These are phyloP conservation scores for Heliocidaris erythrogramma DNA, from an alignment of 35 echinoderm and acorn worm species.

Conservation along the genomic window DNA sequence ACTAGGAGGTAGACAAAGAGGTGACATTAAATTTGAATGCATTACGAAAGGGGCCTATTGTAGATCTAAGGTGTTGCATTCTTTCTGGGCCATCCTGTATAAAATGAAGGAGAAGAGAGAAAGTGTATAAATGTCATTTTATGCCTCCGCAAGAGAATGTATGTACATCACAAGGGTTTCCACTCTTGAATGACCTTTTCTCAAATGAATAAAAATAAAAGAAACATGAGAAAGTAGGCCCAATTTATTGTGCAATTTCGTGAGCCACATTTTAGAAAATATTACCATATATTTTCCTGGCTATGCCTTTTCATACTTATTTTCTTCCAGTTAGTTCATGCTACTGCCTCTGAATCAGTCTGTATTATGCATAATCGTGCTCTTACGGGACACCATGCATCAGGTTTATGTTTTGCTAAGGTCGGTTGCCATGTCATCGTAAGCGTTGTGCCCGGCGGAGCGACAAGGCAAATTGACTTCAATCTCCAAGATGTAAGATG, in stretches of 20 bases:
- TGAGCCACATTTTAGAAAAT: not conserved
- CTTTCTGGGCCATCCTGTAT: too few species aligned
- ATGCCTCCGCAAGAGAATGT: too few species aligned
- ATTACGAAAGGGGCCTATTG: too few species aligned
- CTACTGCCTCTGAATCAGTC: too few species aligned
- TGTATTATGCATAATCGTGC: not conserved
- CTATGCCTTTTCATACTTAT: not conserved
- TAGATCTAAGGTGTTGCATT: too few species aligned
- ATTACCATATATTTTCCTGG: not conserved
- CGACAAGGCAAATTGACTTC: slow-evolving; percentile 49
- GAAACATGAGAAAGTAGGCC: not conserved
- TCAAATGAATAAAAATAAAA: too few species aligned
- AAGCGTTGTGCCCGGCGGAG: slow-evolving; percentile 35
- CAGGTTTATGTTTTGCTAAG: not conserved
- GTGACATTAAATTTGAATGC: too few species aligned
- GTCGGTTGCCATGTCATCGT: not conserved
- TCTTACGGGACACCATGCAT: not conserved
- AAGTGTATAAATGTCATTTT: too few species aligned
- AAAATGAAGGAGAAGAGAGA: too few species aligned
- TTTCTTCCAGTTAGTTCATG: not conserved
- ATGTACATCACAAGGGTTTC: too few species aligned
- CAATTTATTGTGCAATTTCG: not conserved
- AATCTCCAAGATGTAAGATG: slow-evolving; percentile 40
- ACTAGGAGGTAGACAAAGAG: too few species aligned
- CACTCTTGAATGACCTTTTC: too few species aligned